Evolutionary conservation across 2,113 vertebrate genomes (phyloP).

Genomic region (Mixornis gularis): DNA sequence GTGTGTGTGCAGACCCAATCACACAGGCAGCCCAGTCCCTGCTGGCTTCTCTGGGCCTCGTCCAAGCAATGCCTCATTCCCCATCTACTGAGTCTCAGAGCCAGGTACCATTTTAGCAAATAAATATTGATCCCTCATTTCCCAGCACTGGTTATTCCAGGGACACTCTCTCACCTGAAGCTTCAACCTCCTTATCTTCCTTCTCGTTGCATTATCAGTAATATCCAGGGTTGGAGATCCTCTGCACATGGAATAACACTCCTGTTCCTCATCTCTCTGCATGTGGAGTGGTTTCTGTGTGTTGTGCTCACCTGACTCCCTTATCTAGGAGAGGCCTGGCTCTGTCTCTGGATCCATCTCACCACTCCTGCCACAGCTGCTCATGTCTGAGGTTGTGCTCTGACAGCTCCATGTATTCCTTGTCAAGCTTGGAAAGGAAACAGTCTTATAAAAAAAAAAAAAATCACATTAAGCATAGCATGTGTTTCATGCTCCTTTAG

Average conservation of each 20-base stretch:
- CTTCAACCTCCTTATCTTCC: background rate
- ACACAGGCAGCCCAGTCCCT: background rate
- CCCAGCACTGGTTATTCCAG: background rate
- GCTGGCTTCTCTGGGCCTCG: background rate
- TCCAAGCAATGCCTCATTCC: background rate
- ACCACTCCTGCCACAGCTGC: background rate
- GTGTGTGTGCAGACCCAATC: background rate
- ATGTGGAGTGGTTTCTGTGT: background rate
- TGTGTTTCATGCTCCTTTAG: constrained; percentile 61
- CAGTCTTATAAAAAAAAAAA: background rate
- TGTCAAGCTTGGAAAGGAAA: background rate
- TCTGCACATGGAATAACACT: background rate
- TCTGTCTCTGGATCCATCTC: background rate
- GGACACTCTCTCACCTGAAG: background rate
- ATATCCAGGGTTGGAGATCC: background rate
- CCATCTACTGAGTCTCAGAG: background rate
- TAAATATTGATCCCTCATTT: background rate
- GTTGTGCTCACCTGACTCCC: background rate
- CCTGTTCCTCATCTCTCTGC: background rate
- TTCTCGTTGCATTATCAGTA: background rate
- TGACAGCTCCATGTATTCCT: background rate
- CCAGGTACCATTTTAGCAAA: background rate
- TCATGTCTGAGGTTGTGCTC: background rate
- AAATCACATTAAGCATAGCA: constrained; percentile 56
- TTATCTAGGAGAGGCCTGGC: background rate